Base-by-base conservation (phyloP, 2,797 vertebrate genomes). In the Sus cebifrons region DNA sequence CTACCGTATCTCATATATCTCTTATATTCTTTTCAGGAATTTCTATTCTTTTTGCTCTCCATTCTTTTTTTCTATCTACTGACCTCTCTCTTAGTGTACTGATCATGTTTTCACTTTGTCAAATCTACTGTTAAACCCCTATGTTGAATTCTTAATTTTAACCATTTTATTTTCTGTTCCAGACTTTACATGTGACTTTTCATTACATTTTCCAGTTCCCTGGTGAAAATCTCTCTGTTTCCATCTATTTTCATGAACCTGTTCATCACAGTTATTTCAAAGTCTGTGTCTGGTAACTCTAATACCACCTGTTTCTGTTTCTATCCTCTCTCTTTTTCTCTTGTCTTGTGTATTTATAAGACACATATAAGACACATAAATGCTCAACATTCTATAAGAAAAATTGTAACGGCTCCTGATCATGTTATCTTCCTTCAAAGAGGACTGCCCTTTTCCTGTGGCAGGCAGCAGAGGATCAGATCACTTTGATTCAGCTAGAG, bases 101-200 rank as follows among this genome's bases (percentile, higher is more conserved):
- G 78, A 67, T 84, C 29, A 13, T 27, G 52, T 91, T 86, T 92
- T 86, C 25, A 58, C 9, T 84, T 92, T 71, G 13, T 21, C 54
- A 11, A 18, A 49, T 75, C 21, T 81, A 21, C 40, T 90, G 11
- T 81, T 85, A 65, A 88, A 70, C 77, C 52, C 54, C 68, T 86
- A 60, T 83, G 25, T 87, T 87, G 65, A 79, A 18, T 21, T 90
- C 29, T 84, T 90, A 83, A 89, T 65, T 95, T 90, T 62, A 68
- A n/a, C 13, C 74, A 81, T 79, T 95, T 78, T 79, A 25, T 89
- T 94, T 94, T 95, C 18, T 87, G 18, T 81, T 88, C 21, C 49
- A 65, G 29, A 75, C 7, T 70, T 89, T 93, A 32, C 74, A 67
- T 70, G 74, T 88, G 21, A 12, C 6, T 64, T 88, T 91, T 95